These are phyloP conservation scores for Ammospiza nelsoni DNA, from an alignment of 2,113 vertebrate species.

Conservation along the genomic window DNA sequence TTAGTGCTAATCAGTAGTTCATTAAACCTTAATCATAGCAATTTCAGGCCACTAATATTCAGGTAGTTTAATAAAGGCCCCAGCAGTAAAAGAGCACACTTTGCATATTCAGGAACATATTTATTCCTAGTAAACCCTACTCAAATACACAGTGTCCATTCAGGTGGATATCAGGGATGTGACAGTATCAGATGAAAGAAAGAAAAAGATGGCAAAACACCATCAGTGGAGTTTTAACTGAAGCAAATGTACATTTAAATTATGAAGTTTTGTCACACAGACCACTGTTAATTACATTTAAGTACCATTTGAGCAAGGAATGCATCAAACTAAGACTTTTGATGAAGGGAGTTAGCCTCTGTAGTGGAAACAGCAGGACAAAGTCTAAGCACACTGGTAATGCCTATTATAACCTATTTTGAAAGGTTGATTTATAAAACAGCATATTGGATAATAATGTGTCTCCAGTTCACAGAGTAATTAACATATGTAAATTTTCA, in stretches of 20 bases:
- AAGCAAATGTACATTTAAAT: background rate
- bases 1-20: conserved; percentile 67
- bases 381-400: background rate
- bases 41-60: conserved; percentile 54
- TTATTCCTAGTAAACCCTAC: background rate
- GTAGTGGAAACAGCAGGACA: background rate
- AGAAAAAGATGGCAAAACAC: background rate
- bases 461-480: background rate
- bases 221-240: background rate
- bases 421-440: background rate
- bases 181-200: background rate
- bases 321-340: background rate
- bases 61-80: conserved; percentile 60
- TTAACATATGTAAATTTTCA: background rate
- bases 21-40: conserved; percentile 68
- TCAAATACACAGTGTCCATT: background rate
- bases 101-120: conserved; percentile 17
- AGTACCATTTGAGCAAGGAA: background rate
- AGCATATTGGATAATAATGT: background rate
- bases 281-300: background rate
- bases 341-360: background rate
- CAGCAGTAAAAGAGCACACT: conserved; percentile 35
- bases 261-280: background rate
- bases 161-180: background rate
- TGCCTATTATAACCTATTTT: background rate